Percentiles rank a stretch among this genome's conserved stretches.
Conservation (phyloP, 2,113 vertebrate genomes). For the Semnopithecus entellus region DNA sequence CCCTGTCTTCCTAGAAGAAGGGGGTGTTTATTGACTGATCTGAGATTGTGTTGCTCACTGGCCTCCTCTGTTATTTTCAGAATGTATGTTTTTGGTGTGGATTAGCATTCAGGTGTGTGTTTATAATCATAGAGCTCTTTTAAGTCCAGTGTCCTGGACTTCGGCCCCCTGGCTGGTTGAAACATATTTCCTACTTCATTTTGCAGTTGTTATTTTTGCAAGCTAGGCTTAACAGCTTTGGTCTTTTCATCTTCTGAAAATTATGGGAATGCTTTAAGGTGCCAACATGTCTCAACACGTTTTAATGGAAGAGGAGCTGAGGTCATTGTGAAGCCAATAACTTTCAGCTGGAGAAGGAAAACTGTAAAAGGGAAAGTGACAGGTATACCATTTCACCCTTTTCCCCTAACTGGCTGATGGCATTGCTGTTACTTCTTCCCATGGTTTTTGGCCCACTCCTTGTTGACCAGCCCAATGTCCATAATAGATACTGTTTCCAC, state of each 20-base stretch:
- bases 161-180: background rate
- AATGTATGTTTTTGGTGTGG: background rate
- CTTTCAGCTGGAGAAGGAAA: conserved; percentile 15
- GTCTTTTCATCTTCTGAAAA: conserved; percentile 30
- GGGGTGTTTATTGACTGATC: background rate
- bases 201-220: background rate
- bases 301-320: background rate
- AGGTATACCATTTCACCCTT: background rate
- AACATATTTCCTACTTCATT: conserved; percentile 42
- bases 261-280: background rate
- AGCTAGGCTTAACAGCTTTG: background rate
- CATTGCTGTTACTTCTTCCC: background rate
- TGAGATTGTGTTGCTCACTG: background rate
- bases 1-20: background rate
- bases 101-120: background rate
- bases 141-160: background rate
- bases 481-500: background rate
- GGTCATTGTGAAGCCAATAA: background rate
- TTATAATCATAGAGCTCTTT: background rate
- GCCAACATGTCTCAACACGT: background rate
- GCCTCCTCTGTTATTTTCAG: background rate
- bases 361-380: background rate
- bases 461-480: background rate
- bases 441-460: background rate
- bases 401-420: background rate